Base-by-base conservation (phyloP, 2,888 invertebrate species). In the Coelopa pilipes region DNA sequence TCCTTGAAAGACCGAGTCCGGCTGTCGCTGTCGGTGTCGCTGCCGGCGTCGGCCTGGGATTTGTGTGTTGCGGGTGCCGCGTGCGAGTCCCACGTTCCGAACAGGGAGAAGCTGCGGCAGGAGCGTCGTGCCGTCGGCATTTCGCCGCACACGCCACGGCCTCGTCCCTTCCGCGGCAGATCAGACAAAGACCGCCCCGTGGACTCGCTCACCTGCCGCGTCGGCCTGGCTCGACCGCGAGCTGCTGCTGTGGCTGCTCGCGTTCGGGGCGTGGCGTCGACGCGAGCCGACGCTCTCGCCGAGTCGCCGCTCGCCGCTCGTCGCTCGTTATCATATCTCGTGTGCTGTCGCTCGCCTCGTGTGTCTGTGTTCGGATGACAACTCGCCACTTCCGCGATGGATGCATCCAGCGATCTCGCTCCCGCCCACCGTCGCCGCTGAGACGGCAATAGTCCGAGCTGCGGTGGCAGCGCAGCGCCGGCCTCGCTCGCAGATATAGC, bases 261-360 rank as follows among this genome's bases (percentile, higher is more conserved):
- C n/a, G 62, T 34, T 69, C 13, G 59, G 59, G 71, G 71, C 71
- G 71, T 71, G 70, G 70, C 47, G 15, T 66, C 50, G 34, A 34
- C 34, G 34, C 34, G 34, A 34, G 34, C 34, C 34, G 34, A 34
- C 34, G 34, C 34, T 34, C 34, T 66, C 21, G 24, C 9, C 66
- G 5, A 24, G 47, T 47, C 46, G 46, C 17, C 19, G 10, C 57
- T 45, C 13, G 10, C 9, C 59, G 47, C 11, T 34, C 24, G 65
- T 68, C 74, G 34, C 34, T 17, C 49, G 65, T 57, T 74, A 69
- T 70, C 70, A 70, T 74, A 70, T 74, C 69, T 74, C 72, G 66
- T 59, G 21, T 21, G 19, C 65, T 53, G 47, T 59, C 65, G 57
- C 53, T n/a, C 46, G 66, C 21, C 57, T 63, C 49, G 57, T 69